phyloP scores from a whole-genome alignment of 2,888 invertebrate species.

The Epistrophella euchroma region DNA sequence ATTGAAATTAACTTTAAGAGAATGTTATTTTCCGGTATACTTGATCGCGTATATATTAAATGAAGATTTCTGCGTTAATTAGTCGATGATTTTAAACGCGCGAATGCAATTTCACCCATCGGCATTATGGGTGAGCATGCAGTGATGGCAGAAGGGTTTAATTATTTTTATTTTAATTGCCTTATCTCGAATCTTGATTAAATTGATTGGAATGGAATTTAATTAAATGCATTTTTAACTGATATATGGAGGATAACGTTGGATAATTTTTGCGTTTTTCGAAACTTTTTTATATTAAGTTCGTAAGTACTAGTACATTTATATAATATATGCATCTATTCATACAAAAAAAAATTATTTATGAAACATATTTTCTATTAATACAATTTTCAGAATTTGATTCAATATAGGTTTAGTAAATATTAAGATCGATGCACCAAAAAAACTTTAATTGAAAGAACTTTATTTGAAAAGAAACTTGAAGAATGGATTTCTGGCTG shows the following conservation, averaged over 20 bases:
- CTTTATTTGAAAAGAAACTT: too few species aligned
- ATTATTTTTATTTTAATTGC: background rate
- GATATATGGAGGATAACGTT: background rate
- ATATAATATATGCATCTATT: too few species aligned
- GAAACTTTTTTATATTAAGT: background rate
- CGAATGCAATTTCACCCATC: background rate
- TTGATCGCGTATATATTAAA: slow-evolving; percentile 40
- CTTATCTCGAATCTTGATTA: background rate
- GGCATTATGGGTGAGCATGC: background rate
- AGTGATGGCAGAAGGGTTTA: background rate
- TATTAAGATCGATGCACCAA: too few species aligned
- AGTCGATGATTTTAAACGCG: slow-evolving; percentile 25
- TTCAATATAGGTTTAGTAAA: too few species aligned
- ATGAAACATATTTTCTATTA: too few species aligned
- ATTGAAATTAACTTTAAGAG: slow-evolving; percentile 36
- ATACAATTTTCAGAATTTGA: too few species aligned
- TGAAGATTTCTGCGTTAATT: slow-evolving; percentile 53
- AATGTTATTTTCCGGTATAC: slow-evolving; percentile 37
- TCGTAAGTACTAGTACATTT: background rate
- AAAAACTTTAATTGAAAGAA: too few species aligned
- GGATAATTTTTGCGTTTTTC: background rate
- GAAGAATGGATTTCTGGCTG: too few species aligned
- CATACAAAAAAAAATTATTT: too few species aligned
- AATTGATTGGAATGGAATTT: slow-evolving; percentile 27
- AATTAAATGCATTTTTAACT: slow-evolving; percentile 12